Base-by-base conservation (phyloP, 1,140 invertebrate genomes). In the Hycleus phaleratus region DNA sequence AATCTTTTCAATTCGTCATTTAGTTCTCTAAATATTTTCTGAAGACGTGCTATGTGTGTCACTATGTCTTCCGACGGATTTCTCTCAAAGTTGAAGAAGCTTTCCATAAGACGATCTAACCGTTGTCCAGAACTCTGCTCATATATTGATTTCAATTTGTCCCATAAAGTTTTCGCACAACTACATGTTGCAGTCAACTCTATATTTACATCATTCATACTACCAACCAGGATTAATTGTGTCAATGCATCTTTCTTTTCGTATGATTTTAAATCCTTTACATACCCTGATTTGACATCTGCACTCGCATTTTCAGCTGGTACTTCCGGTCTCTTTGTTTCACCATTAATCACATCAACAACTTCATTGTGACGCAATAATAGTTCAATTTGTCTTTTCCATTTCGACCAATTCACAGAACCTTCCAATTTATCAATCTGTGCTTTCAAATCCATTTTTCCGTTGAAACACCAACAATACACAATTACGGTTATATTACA, bases 1-100 rank as follows among this genome's bases (percentile, higher is more conserved):
- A 61, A 44, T 56, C 59, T 62, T 39, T 59, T 61, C 53, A 68
- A 61, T 48, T 71, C 67, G 48, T 64, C 64, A 51, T 68, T 67
- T 39, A 71, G 42, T 32, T 70, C 67, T 32, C 43, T 24, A 57
- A 62, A 69, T 11, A 56, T 47, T 44, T 57, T 53, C 40, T 71
- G 57, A 6, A 71, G 43, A 8, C 43, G 25, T 24, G 67, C 56
- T 45, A 69, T 59, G 47, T 66, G 64, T 32, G 64, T 60, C 7
- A 59, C 56, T 26, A 70, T 59, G 40, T 56, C 46, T 39, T 64
- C 62, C 40, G 25, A 45, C 7, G 60, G 39, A 56, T 66, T 57
- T 55, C 57, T 67, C 46, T 59, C 59, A 40, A 56, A 46, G 38
- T 53, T 53, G 60, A 71, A 71, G 63, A 71, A 67, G 18, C 57